Percentiles rank a stretch among this genome's conserved stretches.
phyloP scores from a whole-genome alignment of 2,888 invertebrate species.

The Conops quadrifasciatus region DNA sequence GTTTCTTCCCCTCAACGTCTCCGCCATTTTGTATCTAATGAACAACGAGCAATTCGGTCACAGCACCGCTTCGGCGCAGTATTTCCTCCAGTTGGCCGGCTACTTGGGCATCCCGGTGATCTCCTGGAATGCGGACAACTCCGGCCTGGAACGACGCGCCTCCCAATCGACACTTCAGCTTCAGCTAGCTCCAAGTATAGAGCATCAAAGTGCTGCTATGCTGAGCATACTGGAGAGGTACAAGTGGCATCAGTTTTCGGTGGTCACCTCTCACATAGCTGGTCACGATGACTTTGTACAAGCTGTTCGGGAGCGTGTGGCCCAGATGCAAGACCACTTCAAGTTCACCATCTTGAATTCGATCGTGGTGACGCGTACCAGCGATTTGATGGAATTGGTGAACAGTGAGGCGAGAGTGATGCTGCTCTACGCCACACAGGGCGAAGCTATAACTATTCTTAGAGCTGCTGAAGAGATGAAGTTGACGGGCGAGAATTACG shows the following conservation, averaged over 20 bases:
- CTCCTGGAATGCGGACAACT: constrained; percentile 98
- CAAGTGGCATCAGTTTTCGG: constrained; percentile 95
- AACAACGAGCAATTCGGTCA: constrained; percentile 94
- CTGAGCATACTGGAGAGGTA: constrained; percentile 92
- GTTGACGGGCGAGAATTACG: constrained; percentile 79
- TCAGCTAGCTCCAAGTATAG: constrained; percentile 94
- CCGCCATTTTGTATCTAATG: constrained; percentile 93
- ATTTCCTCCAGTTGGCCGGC: constrained; percentile 91
- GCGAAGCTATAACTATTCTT: constrained; percentile 86
- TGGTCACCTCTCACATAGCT: constrained; percentile 92
- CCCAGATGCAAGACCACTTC: constrained; percentile 80
- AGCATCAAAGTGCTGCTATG: constrained; percentile 96
- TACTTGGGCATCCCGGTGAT: constrained; percentile 96
- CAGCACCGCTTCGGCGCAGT: constrained; percentile 92
- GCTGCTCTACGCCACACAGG: constrained; percentile 88
- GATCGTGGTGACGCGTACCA: constrained; percentile 80
- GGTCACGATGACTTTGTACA: constrained; percentile 96
- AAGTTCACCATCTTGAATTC: constrained; percentile 89
- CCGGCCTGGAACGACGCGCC: constrained; percentile 81
- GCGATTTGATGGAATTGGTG: constrained; percentile 82
- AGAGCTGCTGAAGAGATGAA: constrained; percentile 65
- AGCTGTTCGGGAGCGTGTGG: constrained; percentile 87
- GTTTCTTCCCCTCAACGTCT: constrained; percentile 87
- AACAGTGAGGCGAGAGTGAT: constrained; percentile 92
- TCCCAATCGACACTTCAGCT: constrained; percentile 89